These are phyloP conservation scores for Gavialis gangeticus DNA, from an alignment of 2,113 vertebrate genomes.

Conservation along the genomic window DNA sequence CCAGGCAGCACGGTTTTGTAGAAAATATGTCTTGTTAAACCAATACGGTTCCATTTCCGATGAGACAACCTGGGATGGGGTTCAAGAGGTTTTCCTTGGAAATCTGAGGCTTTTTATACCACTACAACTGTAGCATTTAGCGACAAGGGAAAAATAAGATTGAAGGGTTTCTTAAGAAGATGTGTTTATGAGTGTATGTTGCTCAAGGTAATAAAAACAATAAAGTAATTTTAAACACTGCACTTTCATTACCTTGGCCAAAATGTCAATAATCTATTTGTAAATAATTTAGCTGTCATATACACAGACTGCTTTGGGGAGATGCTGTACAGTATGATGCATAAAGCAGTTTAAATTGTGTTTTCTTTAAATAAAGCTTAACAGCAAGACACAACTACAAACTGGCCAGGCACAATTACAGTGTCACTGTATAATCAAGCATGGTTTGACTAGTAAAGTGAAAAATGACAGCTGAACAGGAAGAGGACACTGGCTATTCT, in stretches of 20 bases:
- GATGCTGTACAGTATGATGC: neutral
- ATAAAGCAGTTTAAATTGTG: neutral
- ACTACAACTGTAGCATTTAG: rapidly evolving
- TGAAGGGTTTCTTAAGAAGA: neutral
- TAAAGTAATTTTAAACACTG: neutral
- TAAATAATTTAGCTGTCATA: constrained; percentile 30
- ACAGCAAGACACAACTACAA: constrained; percentile 37
- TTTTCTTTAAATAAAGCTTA: constrained; percentile 31
- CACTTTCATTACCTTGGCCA: neutral
- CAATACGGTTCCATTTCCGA: constrained; percentile 46
- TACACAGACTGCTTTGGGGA: neutral
- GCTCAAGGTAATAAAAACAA: neutral
- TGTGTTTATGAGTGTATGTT: neutral
- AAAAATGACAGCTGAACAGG: constrained; percentile 9
- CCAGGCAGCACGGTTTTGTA: constrained; percentile 61
- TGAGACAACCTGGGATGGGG: neutral
- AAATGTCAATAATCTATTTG: constrained; percentile 13
- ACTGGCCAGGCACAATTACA: constrained; percentile 6
- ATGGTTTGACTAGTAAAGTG: constrained; percentile 45
- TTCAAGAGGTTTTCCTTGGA: neutral
- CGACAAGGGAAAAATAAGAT: rapidly evolving
- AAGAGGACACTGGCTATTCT: neutral
- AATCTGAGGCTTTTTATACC: rapidly evolving
- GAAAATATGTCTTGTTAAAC: constrained; percentile 46
- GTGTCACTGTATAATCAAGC: constrained; percentile 16